phyloP scores from a whole-genome alignment of 1,140 invertebrate species.

The Vanessa atalanta region DNA sequence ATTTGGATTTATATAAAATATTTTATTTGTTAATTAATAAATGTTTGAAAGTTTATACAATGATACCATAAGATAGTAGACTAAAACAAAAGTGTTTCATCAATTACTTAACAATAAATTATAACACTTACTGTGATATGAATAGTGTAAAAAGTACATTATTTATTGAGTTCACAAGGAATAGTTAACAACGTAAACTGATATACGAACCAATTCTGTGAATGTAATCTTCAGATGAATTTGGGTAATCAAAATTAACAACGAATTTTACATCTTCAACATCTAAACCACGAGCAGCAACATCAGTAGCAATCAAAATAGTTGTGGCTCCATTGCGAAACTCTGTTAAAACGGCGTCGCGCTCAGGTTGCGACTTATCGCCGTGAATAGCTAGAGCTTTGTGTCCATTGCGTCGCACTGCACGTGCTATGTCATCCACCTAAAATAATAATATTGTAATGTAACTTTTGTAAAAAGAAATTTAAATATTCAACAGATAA shows the following conservation, averaged over 20 bases:
- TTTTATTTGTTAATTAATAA: too few relatives aligned
- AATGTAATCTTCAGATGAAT: conserved; percentile 99
- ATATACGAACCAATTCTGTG: conserved; percentile 93
- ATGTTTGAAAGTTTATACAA: too few relatives aligned
- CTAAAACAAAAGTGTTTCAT: too few relatives aligned
- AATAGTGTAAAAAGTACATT: too few relatives aligned
- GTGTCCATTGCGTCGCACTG: conserved; percentile 92
- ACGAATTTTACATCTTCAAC: conserved; percentile 99
- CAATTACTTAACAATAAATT: too few relatives aligned
- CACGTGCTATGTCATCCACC: conserved; percentile 96
- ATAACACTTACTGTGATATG: too few relatives aligned
- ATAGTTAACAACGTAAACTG: not conserved
- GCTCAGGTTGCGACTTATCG: conserved; percentile 97
- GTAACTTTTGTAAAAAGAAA: not conserved
- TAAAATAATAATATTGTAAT: conserved; percentile 41
- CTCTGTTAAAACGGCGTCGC: conserved; percentile 95
- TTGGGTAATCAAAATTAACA: conserved; percentile 99
- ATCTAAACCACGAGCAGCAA: conserved; percentile 98
- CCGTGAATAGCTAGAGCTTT: conserved; percentile 97
- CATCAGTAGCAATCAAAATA: conserved; percentile 99
- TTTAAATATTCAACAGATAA: not conserved
- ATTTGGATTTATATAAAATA: too few relatives aligned
- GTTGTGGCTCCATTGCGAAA: conserved; percentile 95
- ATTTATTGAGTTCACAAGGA: too few relatives aligned
- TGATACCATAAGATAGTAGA: too few relatives aligned